phyloP scores from a whole-genome alignment of 1,140 invertebrate species.

The Andrena cerasifolii region DNA sequence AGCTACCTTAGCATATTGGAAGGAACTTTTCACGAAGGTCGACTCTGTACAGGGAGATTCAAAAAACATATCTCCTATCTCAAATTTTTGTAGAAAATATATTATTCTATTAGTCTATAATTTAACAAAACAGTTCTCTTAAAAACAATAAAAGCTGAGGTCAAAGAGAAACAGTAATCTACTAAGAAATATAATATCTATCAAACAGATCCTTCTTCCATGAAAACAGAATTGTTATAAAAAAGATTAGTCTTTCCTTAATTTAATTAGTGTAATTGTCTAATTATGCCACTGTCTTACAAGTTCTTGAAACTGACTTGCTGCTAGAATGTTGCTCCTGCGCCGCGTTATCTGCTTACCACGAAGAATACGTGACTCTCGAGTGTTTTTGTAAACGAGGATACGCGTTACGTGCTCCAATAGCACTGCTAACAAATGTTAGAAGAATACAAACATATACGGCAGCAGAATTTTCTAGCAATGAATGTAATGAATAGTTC shows the following conservation, averaged over 20 bases:
- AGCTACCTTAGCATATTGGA: constrained; percentile 29
- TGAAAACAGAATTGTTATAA: too few relatives aligned
- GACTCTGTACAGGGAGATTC: background rate
- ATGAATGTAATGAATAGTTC: background rate
- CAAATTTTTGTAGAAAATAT: background rate
- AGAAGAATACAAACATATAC: background rate
- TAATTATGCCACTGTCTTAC: too few relatives aligned
- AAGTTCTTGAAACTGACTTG: background rate
- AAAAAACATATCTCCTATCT: background rate
- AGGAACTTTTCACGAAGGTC: constrained; percentile 29
- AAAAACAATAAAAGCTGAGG: too few relatives aligned
- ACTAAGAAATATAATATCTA: too few relatives aligned
- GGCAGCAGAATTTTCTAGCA: background rate
- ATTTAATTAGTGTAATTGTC: too few relatives aligned
- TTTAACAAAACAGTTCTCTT: too few relatives aligned
- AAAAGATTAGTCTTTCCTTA: too few relatives aligned
- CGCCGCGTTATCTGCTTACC: background rate
- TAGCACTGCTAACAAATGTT: background rate
- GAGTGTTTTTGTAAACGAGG: background rate
- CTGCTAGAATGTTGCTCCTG: background rate
- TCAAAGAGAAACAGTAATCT: too few relatives aligned
- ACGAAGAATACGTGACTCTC: background rate
- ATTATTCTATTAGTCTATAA: too few relatives aligned
- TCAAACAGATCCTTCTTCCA: too few relatives aligned
- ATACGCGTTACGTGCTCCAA: background rate